Conservation (phyloP, 2,888 invertebrate species). For the Ischnus inquisitorius region DNA sequence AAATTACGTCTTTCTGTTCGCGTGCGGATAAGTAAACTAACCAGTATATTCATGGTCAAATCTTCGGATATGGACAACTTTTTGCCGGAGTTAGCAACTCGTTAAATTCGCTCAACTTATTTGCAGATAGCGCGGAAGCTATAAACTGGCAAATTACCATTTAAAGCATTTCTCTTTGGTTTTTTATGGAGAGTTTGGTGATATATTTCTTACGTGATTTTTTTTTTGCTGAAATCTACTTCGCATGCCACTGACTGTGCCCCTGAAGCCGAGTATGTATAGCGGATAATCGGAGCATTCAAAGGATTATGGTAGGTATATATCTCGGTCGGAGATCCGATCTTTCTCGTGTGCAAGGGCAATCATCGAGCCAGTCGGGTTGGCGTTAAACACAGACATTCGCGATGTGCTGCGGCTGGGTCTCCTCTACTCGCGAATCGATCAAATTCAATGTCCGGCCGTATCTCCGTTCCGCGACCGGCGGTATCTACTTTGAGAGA, state of each 20-base stretch:
- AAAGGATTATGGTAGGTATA: conserved; percentile 61
- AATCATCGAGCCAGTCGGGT: conserved; percentile 49
- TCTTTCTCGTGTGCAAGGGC: conserved; percentile 27
- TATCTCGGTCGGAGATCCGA: conserved; percentile 47
- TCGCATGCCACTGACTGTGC: conserved; percentile 45
- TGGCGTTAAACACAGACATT: conserved; percentile 65
- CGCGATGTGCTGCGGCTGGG: conserved; percentile 26
- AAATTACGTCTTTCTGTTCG: neutral
- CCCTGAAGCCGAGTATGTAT: neutral
- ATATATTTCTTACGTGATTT: neutral
- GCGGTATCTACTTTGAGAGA: conserved; percentile 62
- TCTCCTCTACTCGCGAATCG: conserved; percentile 52
- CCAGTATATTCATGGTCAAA: neutral
- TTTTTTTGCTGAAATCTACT: neutral
- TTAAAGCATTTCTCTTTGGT: too few relatives aligned
- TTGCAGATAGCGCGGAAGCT: too few relatives aligned
- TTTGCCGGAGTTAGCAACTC: neutral
- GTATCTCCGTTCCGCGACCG: conserved; percentile 40
- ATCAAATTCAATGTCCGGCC: conserved; percentile 64
- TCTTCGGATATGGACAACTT: neutral
- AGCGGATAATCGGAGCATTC: conserved; percentile 54
- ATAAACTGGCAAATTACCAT: too few relatives aligned
- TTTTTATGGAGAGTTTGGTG: neutral
- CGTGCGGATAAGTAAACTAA: neutral
- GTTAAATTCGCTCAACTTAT: too few relatives aligned